Evolutionary conservation across 23 tunicate genomes (phyloP), one percentile per base, ranked within the genome.

Genomic region (Halocynthia roretzi): DNA sequence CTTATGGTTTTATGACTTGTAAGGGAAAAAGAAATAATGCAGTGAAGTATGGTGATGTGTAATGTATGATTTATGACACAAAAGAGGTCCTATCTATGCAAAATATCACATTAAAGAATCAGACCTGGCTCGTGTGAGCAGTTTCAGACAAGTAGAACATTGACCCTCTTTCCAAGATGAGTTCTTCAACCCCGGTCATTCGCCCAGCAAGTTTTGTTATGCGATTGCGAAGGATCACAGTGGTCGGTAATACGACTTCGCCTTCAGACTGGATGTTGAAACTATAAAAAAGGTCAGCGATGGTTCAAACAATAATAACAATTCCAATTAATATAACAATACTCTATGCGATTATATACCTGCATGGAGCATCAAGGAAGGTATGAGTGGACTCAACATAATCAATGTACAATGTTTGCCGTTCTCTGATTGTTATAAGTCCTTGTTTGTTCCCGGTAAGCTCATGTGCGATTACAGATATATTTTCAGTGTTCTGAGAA

Each of bases 341-440:
- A 31, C 44, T 0, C 44, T 21, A 67, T 4, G 2, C 40, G 5
- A 67, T 17, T 67, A 17, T 51, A 51, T 51, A 76, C 80, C 80
- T 76, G 67, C 67, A 76, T 10, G 80, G 80, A 19, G 80, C 80
- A 22, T 76, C 80, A 19, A 76, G 80, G 67, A 56, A 76, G 8
- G 80, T 76, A 53, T 76, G 80, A 8, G 80, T 76, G 18, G 80
- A 76, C 61, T 76, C 80, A 10, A 76, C 80, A 56, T 76, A 76
- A 58, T 76, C 66, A n/a, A 76, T 68, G 49, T 76, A 76, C 8
- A 76, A 53, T 55, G 61, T 76, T 17, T 76, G 80, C 21, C 61
- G 80, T 58, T 76, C 67, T 56, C 80, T 67, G 18, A 76, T 44
- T 12, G 80, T 57, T 21, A 76, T 76, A 22, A 76, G n/a, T 9